These are phyloP conservation scores for Probaryconus sp. DNA, from an alignment of 1,140 invertebrate genomes.

Conservation along the genomic window DNA sequence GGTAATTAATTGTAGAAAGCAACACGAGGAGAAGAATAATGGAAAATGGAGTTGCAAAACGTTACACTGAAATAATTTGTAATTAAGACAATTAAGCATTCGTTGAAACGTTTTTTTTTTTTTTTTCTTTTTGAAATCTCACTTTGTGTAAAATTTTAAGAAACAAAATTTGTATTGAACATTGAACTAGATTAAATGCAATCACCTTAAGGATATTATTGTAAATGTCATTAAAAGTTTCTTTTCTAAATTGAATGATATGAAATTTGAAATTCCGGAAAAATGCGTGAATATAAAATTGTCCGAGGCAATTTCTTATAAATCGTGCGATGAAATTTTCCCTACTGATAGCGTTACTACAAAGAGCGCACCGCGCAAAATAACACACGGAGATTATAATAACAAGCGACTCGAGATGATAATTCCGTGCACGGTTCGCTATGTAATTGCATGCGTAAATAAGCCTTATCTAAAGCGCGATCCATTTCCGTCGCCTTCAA, in stretches of 20 bases:
- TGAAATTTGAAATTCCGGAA: neutral
- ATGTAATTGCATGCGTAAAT: constrained; percentile 75
- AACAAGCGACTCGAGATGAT: constrained; percentile 51
- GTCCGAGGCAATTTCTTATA: constrained; percentile 11
- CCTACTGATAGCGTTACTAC: constrained; percentile 40
- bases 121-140: no score
- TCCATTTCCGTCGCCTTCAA: constrained; percentile 71
- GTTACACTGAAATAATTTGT: no score
- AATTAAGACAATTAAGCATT: no score
- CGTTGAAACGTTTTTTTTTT: no score
- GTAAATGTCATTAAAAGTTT: no score
- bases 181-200: no score
- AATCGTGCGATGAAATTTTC: constrained; percentile 34
- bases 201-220: no score
- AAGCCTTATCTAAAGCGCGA: constrained; percentile 69
- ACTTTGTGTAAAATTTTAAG: no score
- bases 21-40: neutral
- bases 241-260: no score
- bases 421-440: constrained; percentile 63
- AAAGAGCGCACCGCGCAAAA: constrained; percentile 44
- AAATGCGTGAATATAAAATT: neutral
- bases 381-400: constrained; percentile 43
- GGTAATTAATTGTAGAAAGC: constrained; percentile 24
- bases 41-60: neutral
- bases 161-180: no score